A percentile compares a stretch with the other conserved stretches of the same genome.
Conservation (phyloP, 2,888 invertebrate genomes). For the Lasius fuliginosus region DNA sequence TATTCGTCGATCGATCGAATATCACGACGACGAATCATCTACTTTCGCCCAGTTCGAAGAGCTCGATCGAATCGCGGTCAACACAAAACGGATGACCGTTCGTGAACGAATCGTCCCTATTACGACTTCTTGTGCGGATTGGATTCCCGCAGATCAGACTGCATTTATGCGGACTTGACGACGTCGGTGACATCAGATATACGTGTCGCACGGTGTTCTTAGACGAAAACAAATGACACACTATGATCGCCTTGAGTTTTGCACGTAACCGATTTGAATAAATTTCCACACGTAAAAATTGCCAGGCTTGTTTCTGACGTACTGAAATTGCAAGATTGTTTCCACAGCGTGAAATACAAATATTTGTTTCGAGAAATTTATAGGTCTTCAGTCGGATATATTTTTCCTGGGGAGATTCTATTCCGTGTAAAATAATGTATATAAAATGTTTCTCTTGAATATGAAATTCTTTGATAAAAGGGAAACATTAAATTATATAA, state of each 20-base stretch:
- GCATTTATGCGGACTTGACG: conserved; percentile 23
- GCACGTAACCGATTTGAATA: conserved; percentile 47
- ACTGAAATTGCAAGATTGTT: conserved; percentile 51
- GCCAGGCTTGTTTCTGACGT: conserved; percentile 41
- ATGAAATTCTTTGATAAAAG: background rate
- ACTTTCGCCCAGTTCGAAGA: background rate
- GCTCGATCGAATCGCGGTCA: conserved; percentile 24
- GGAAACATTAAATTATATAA: background rate
- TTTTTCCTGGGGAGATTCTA: background rate
- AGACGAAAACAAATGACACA: conserved; percentile 23
- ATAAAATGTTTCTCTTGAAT: background rate
- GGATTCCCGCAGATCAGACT: conserved; percentile 21
- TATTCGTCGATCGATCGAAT: conserved; percentile 40
- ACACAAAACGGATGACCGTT: background rate
- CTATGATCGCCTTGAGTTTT: conserved; percentile 43
- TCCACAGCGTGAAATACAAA: conserved; percentile 30
- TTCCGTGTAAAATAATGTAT: background rate
- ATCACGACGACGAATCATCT: conserved; percentile 29
- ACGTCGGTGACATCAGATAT: conserved; percentile 16
- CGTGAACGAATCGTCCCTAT: conserved; percentile 45
- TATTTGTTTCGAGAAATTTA: conserved; percentile 40
- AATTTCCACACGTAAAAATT: conserved; percentile 44
- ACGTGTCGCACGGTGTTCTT: conserved; percentile 16
- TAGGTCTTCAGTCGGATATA: background rate
- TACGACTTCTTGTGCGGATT: conserved; percentile 43